Evolutionary conservation across 1,140 invertebrate species (phyloP).

Genomic region (Hyles euphorbiae): DNA sequence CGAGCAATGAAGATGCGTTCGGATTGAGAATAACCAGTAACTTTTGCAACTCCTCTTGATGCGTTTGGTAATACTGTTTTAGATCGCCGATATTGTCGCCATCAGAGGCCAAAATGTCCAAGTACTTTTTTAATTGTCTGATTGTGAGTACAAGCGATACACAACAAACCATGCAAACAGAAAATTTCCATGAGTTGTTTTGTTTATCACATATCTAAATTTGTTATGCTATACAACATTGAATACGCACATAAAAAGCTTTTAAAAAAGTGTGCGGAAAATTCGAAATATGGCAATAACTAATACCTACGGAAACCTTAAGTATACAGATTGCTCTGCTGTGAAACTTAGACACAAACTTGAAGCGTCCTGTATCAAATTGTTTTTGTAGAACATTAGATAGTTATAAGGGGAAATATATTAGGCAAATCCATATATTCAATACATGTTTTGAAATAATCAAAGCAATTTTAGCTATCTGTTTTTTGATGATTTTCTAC

Average conservation of each 20-base stretch:
- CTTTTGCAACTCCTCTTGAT: conserved; percentile 58
- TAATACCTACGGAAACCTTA: background rate
- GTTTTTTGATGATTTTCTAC: too few relatives aligned
- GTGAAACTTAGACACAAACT: too few relatives aligned
- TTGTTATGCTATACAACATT: conserved; percentile 34
- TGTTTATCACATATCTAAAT: conserved; percentile 21
- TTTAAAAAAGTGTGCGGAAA: background rate
- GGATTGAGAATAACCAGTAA: conserved; percentile 58
- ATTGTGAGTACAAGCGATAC: conserved; percentile 37
- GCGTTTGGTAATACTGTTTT: conserved; percentile 56
- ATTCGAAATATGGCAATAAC: too few relatives aligned
- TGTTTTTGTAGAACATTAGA: too few relatives aligned
- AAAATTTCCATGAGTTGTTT: conserved; percentile 47
- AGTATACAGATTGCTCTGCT: too few relatives aligned
- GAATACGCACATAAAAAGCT: conserved; percentile 32
- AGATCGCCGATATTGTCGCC: conserved; percentile 57
- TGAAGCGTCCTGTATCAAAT: too few relatives aligned
- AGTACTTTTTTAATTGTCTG: conserved; percentile 73
- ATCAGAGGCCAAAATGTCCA: conserved; percentile 72
- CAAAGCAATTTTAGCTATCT: too few relatives aligned
- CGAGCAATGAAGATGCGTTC: conserved; percentile 48
- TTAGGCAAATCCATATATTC: too few relatives aligned
- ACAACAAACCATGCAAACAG: conserved; percentile 71
- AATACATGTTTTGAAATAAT: too few relatives aligned
- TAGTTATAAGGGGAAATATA: too few relatives aligned